phyloP scores from a whole-genome alignment of 2,113 vertebrate species.

The Sus scrofa region DNA sequence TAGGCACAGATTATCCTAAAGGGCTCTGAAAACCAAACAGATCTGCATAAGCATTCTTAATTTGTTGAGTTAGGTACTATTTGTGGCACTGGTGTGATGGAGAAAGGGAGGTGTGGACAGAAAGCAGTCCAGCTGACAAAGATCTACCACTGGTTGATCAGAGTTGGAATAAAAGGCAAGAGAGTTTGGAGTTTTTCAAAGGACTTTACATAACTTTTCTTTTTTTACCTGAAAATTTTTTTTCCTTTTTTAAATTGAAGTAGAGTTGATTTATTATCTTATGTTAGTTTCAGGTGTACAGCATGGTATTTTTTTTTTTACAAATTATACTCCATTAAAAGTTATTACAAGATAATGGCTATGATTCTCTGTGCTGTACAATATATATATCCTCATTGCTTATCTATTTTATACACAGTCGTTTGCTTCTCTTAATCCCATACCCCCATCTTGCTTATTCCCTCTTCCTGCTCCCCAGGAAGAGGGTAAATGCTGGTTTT shows the following conservation, averaged over 20 bases:
- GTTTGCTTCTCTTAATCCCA: neutral
- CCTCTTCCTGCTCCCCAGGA: neutral
- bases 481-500: neutral
- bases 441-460: neutral
- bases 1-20: conserved; percentile 16
- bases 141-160: neutral
- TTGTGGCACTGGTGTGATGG: neutral
- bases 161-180: conserved; percentile 49
- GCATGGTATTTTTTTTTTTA: neutral
- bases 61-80: conserved; percentile 19
- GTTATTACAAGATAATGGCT: neutral
- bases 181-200: neutral
- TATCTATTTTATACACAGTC: neutral
- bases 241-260: neutral
- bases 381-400: neutral
- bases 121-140: neutral
- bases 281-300: neutral
- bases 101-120: neutral
- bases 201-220: neutral
- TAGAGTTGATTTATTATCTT: neutral
- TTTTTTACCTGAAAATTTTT: neutral
- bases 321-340: neutral
- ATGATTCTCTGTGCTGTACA: neutral
- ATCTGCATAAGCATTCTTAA: neutral
- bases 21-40: neutral